These are phyloP conservation scores for Neofelis nebulosa DNA, from an alignment of 2,113 vertebrate genomes.

Conservation along the genomic window DNA sequence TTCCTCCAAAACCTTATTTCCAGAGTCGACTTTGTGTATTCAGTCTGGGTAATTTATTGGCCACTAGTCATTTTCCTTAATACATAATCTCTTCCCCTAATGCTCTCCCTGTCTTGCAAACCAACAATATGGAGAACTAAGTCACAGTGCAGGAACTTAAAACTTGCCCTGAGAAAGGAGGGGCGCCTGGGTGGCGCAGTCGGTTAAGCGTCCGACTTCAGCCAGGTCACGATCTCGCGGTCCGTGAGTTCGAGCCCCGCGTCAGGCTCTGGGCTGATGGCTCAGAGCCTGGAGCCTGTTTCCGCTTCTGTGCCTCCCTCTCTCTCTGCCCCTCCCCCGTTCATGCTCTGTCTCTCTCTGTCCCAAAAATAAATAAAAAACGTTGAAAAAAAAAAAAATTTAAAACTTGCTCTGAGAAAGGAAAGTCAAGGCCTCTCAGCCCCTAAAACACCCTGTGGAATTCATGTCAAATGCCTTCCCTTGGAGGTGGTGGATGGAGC, in stretches of 20 bases:
- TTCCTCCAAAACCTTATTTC: constrained; percentile 65
- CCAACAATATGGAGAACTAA: neutral
- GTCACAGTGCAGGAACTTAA: neutral
- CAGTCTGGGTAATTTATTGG: constrained; percentile 38
- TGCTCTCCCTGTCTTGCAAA: neutral
- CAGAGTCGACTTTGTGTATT: constrained; percentile 23
- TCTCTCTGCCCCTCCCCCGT: too few species aligned
- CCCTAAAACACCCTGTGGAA: neutral
- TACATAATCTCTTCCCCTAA: constrained; percentile 9
- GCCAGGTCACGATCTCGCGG: too few species aligned
- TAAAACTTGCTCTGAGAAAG: neutral
- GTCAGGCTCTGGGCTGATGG: too few species aligned
- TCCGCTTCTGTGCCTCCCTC: too few species aligned
- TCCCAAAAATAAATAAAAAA: too few species aligned
- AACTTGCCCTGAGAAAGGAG: neutral
- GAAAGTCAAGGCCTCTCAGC: neutral
- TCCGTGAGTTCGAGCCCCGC: too few species aligned
- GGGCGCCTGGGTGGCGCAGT: too few species aligned
- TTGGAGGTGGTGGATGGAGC: neutral
- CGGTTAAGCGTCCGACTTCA: too few species aligned
- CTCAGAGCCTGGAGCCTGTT: too few species aligned
- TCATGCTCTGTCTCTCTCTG: too few species aligned
- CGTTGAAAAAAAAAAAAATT: too few species aligned
- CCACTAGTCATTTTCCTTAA: constrained; percentile 26
- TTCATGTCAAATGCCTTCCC: neutral